These are phyloP conservation scores for Morpho achilles DNA, from an alignment of 2,888 invertebrate genomes.

Conservation along the genomic window DNA sequence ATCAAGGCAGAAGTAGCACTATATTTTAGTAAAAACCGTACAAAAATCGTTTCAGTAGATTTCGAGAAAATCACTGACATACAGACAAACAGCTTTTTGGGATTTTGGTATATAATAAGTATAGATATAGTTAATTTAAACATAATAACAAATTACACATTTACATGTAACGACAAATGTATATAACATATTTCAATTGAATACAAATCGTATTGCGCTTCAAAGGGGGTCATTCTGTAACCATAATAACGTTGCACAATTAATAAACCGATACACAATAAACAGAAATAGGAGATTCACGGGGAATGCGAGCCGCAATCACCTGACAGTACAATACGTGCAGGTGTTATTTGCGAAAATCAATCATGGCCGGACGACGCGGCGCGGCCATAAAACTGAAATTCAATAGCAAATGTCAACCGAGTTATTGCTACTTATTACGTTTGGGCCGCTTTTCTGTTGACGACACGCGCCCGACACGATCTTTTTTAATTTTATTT, in stretches of 20 bases:
- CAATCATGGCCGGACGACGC: conserved; percentile 48
- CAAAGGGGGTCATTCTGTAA: conserved; percentile 8
- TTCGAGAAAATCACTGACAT: too few species aligned
- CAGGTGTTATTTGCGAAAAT: conserved; percentile 48
- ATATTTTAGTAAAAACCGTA: too few species aligned
- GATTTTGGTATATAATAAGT: too few species aligned
- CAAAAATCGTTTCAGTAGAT: too few species aligned
- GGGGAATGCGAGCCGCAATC: conserved; percentile 29
- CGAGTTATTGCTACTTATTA: conserved; percentile 53
- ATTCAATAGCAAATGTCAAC: conserved; percentile 53
- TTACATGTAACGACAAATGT: conserved; percentile 1
- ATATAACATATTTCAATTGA: conserved; percentile 14
- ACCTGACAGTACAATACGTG: conserved; percentile 49
- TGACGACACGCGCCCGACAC: conserved; percentile 27
- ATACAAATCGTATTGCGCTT: conserved; percentile 12
- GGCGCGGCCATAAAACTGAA: conserved; percentile 50
- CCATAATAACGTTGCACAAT: conserved; percentile 27
- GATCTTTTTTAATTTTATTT: conserved; percentile 17
- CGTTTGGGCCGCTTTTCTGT: conserved; percentile 18
- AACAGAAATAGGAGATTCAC: conserved; percentile 37
- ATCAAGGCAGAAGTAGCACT: too few species aligned
- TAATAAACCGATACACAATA: conserved; percentile 36
- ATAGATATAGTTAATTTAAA: neutral
- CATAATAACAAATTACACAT: conserved; percentile 8
- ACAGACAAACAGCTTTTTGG: too few species aligned